These are phyloP conservation scores for Lydus trimaculatus DNA, from an alignment of 2,888 invertebrate genomes.

Conservation along the genomic window DNA sequence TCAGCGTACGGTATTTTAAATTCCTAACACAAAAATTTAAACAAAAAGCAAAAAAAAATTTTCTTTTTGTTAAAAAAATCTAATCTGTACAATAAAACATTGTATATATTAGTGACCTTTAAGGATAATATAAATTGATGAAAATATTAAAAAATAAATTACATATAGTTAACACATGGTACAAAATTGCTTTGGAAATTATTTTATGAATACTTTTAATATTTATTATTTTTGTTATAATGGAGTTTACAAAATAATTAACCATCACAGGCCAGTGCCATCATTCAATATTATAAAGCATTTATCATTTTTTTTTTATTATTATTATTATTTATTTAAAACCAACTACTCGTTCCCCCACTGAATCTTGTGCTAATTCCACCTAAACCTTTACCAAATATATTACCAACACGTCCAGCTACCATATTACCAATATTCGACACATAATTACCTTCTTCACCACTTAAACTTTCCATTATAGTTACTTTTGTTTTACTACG, in stretches of 20 bases:
- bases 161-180: slow-evolving; percentile 37
- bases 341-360: slow-evolving; percentile 85
- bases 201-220: slow-evolving; percentile 32
- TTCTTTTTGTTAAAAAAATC: neutral
- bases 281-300: slow-evolving; percentile 25
- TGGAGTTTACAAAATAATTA: slow-evolving; percentile 26
- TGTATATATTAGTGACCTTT: neutral
- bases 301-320: neutral
- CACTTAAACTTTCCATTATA: slow-evolving; percentile 69
- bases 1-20: neutral
- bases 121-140: neutral
- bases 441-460: slow-evolving; percentile 75
- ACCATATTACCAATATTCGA: slow-evolving; percentile 85
- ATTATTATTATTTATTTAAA: slow-evolving; percentile 70
- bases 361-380: slow-evolving; percentile 90
- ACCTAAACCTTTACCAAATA: slow-evolving; percentile 89
- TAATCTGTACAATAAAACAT: neutral
- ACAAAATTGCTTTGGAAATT: slow-evolving; percentile 48
- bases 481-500: slow-evolving; percentile 68
- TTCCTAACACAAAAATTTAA: neutral
- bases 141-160: neutral
- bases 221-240: slow-evolving; percentile 24
- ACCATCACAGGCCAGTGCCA: slow-evolving; percentile 43
- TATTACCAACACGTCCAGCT: slow-evolving; percentile 87
- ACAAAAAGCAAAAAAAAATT: neutral